Conservation (phyloP, 2,113 vertebrate genomes). For the Zosterops borbonicus region DNA sequence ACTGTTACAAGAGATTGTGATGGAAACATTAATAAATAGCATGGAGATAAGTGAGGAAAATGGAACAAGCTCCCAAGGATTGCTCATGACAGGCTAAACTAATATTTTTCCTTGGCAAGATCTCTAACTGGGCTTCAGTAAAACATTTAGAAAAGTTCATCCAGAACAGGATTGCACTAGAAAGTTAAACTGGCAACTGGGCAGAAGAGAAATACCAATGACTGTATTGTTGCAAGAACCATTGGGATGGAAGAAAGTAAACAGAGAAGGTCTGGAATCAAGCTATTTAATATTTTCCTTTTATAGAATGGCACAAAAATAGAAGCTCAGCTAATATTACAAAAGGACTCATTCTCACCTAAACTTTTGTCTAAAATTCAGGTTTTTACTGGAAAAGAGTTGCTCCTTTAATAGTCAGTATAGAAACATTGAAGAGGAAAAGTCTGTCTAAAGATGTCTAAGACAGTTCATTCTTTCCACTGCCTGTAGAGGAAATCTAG, state of each 20-base stretch:
- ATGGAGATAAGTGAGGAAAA: neutral
- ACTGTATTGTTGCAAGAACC: neutral
- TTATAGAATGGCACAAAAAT: neutral
- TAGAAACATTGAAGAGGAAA: neutral
- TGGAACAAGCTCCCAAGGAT: neutral
- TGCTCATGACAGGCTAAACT: neutral
- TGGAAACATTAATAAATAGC: neutral
- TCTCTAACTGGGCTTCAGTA: neutral
- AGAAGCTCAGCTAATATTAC: neutral
- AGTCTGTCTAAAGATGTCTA: slow-evolving; percentile 3
- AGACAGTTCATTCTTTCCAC: neutral
- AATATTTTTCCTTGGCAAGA: neutral
- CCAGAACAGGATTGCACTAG: neutral
- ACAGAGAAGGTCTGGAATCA: neutral
- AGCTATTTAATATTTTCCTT: neutral
- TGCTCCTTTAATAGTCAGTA: neutral
- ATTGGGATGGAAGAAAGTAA: neutral
- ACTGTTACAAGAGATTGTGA: neutral
- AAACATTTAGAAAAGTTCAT: neutral
- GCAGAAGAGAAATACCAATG: neutral
- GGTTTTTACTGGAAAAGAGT: neutral
- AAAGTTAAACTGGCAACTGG: neutral
- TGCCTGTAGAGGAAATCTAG: slow-evolving; percentile 1
- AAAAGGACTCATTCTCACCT: neutral
- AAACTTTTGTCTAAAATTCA: neutral